A percentile compares a stretch with the other conserved stretches of the same genome.
Evolutionary conservation across 1,140 invertebrate genomes (phyloP).

Genomic region (Popillia japonica): DNA sequence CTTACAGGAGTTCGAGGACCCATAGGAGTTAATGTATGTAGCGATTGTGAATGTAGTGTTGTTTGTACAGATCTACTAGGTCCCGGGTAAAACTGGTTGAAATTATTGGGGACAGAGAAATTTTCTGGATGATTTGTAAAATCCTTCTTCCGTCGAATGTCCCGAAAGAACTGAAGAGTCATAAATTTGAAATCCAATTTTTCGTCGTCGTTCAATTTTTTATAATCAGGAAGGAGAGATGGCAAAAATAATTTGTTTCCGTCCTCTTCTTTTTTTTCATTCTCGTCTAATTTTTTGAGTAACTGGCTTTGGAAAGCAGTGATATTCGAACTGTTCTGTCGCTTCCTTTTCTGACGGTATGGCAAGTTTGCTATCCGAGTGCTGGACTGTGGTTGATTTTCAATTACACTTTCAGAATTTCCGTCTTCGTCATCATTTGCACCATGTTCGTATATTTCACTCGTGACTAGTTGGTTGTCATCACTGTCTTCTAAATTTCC

Average conservation of each 20-base stretch:
- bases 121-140: conserved; percentile 11
- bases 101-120: neutral
- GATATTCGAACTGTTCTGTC: conserved; percentile 3
- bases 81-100: neutral
- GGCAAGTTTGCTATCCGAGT: conserved; percentile 9
- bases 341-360: neutral
- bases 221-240: conserved; percentile 8
- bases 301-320: conserved; percentile 1
- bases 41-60: conserved; percentile 10
- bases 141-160: conserved; percentile 9
- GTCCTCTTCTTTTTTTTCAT: neutral
- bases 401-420: neutral
- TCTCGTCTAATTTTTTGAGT: conserved; percentile 11
- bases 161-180: neutral
- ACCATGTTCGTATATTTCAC: conserved; percentile 1
- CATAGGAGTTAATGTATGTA: conserved; percentile 11
- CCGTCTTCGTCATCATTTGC: neutral
- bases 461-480: conserved; percentile 1
- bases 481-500: neutral
- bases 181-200: conserved; percentile 9
- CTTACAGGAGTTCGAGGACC: neutral
- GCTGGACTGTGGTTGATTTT: conserved; percentile 1
- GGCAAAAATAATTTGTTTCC: neutral
- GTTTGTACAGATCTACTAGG: conserved; percentile 1
- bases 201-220: neutral